These are phyloP conservation scores for Rhagonycha fulva DNA, from an alignment of 2,888 invertebrate genomes.

Conservation along the genomic window DNA sequence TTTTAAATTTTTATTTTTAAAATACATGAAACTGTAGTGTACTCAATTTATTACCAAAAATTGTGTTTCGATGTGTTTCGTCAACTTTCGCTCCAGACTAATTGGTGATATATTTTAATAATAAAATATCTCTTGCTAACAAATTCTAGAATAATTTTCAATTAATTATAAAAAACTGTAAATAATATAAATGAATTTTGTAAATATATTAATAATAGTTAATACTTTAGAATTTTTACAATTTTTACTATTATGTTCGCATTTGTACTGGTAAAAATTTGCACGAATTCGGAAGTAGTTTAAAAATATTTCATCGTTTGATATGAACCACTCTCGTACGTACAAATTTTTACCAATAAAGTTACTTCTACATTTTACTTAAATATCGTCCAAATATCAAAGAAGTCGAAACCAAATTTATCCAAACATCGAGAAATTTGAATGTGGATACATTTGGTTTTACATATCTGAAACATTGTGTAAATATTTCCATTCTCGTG, in stretches of 20 bases:
- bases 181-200: constrained; percentile 2
- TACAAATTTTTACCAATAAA: constrained; percentile 1
- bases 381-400: constrained; percentile 22
- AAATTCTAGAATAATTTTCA: neutral
- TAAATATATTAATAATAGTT: neutral
- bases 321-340: neutral
- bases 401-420: constrained; percentile 16
- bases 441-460: constrained; percentile 22
- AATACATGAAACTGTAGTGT: neutral
- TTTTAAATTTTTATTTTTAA: constrained; percentile 1
- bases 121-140: neutral
- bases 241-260: constrained; percentile 9
- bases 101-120: neutral
- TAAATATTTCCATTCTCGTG: constrained; percentile 18
- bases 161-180: neutral
- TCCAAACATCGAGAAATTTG: constrained; percentile 5
- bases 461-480: constrained; percentile 23
- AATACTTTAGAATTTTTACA: constrained; percentile 20
- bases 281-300: neutral
- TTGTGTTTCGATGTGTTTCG: constrained; percentile 1
- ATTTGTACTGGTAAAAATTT: neutral
- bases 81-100: neutral
- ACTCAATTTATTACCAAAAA: neutral
- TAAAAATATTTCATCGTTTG: neutral
- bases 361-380: constrained; percentile 10